These are phyloP conservation scores for Fulmarus glacialis DNA, from an alignment of 2,113 vertebrate species.

Conservation along the genomic window DNA sequence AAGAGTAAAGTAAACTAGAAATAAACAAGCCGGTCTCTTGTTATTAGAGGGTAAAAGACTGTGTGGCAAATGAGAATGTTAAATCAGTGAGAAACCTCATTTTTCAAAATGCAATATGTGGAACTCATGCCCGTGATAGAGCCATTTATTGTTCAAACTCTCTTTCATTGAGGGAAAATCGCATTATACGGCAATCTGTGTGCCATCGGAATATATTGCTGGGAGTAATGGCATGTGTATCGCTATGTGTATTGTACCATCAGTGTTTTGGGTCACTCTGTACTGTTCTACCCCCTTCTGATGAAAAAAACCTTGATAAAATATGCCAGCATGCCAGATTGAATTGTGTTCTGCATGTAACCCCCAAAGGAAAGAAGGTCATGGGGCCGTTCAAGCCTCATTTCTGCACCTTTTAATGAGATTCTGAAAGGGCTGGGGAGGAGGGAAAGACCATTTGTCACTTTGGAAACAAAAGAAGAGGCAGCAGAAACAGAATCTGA, in stretches of 20 bases:
- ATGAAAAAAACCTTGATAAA: conserved; percentile 7
- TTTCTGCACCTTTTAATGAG: conserved; percentile 58
- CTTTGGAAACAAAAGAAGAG: conserved; percentile 61
- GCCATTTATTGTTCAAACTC: conserved; percentile 20
- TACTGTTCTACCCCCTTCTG: background rate
- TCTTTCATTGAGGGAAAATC: conserved; percentile 24
- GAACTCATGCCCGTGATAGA: background rate
- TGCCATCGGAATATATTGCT: background rate
- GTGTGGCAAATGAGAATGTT: background rate
- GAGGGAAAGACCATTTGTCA: conserved; percentile 58
- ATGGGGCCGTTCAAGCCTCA: background rate
- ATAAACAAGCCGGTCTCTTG: background rate
- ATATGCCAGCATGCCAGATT: conserved; percentile 26
- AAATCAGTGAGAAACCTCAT: conserved; percentile 3
- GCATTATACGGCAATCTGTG: background rate
- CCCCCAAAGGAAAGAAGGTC: conserved; percentile 35
- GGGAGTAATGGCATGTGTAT: background rate
- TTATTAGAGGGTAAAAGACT: background rate
- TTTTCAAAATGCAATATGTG: conserved; percentile 37
- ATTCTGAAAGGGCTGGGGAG: conserved; percentile 33
- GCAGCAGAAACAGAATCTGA: conserved; percentile 46
- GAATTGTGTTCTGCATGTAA: conserved; percentile 46
- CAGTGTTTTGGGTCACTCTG: background rate
- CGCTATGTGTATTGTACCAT: background rate
- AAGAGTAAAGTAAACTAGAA: background rate